phyloP scores from a whole-genome alignment of 2,888 invertebrate species.

The Volucella inanis region DNA sequence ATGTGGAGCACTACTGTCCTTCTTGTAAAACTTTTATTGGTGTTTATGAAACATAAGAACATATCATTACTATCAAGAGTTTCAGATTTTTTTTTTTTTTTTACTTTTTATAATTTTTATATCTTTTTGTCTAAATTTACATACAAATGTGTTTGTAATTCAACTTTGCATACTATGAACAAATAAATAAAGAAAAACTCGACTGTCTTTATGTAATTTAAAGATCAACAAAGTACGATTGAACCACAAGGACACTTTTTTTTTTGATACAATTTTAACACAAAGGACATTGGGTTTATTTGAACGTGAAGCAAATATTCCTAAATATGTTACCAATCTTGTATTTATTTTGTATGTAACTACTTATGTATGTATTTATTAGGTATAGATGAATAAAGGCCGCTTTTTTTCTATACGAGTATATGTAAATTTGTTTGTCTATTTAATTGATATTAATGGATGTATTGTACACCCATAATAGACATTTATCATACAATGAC shows the following conservation, averaged over 20 bases:
- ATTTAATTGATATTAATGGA: neutral
- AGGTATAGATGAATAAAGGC: neutral
- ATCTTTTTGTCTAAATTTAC: neutral
- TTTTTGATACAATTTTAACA: neutral
- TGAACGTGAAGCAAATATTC: slow-evolving; percentile 36
- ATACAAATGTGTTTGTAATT: slow-evolving; percentile 3
- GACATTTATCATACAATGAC: slow-evolving; percentile 1
- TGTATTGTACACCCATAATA: neutral
- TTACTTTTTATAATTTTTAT: neutral
- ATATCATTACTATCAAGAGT: neutral
- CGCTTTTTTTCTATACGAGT: no score
- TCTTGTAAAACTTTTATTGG: slow-evolving; percentile 84
- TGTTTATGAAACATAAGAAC: slow-evolving; percentile 72
- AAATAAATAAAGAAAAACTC: slow-evolving; percentile 4
- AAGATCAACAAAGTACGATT: slow-evolving; percentile 49
- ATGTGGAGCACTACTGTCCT: slow-evolving; percentile 84
- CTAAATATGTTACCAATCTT: slow-evolving; percentile 9
- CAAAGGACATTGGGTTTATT: slow-evolving; percentile 23
- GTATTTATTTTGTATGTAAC: slow-evolving; percentile 17
- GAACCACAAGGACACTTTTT: neutral
- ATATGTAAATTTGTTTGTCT: neutral
- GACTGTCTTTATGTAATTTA: slow-evolving; percentile 59
- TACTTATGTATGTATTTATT: slow-evolving; percentile 8
- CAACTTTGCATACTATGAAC: neutral
- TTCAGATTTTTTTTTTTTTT: slow-evolving; percentile 1